Evolutionary conservation across 2,797 vertebrate genomes (phyloP), one percentile per base, ranked within the genome.

Genomic region (Parauchenoglanis ngamensis): DNA sequence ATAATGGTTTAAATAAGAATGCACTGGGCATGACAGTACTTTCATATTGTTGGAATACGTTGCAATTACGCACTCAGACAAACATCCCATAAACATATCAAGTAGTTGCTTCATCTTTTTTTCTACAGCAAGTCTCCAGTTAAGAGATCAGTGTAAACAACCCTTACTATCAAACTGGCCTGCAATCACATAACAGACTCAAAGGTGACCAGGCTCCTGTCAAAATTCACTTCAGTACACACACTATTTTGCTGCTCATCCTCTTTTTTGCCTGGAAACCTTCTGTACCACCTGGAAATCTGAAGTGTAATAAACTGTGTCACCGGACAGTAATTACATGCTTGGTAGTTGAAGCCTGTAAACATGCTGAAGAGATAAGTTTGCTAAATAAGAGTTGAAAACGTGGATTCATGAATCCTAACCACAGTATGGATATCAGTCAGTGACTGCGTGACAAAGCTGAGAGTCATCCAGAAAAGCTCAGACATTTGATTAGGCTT

Each of bases 91-190:
- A 44, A 49, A 28, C 44, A 65, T 49, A 82, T 82, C 40, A 49
- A 49, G 25, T 52, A 65, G 25, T 68, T 65, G 25, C 49, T 88
- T 89, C 19, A 76, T 44, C 40, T 4, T 70, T 17, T 83, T 44
- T 15, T 12, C 76, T 31, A 56, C 1, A 78, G 35, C 13, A 44
- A 82, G 44, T 72, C 54, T 72, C 68, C 80, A 57, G 21, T 87
- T 87, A 75, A 89, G 73, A 70, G 83, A 84, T 77, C 89, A 78
- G 87, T 87, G 87, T 86, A 92, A 91, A 91, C 76, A 56, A 28
- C 28, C 57, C 31, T 61, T 40, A 40, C 11, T 59, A 59, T 80
- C 54, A 79, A 59, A 40, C 90, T 91, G 83, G 88, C 84, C 87
- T 68, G 67, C 80, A 83, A 83, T 75, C 86, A 88, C 31, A 25